Evolutionary conservation across 2,888 invertebrate species (phyloP).

Genomic region (Drosophila neotestacea): DNA sequence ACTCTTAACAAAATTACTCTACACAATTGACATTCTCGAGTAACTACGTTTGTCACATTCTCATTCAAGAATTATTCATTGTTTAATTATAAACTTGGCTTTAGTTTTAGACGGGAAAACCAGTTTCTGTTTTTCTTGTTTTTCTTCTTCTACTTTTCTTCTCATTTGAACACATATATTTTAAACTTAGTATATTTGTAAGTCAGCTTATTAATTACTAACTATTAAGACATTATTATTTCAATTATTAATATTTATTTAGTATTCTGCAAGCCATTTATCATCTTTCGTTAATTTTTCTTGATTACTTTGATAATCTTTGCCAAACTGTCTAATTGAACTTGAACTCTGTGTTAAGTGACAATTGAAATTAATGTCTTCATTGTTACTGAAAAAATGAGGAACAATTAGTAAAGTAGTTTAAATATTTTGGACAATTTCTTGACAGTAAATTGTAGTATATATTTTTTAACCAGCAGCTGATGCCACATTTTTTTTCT

Average conservation of each 20-base stretch:
- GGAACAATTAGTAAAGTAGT: slow-evolving; percentile 22
- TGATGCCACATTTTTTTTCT: slow-evolving; percentile 15
- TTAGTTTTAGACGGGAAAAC: neutral
- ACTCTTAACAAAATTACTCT: neutral
- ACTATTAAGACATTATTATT: neutral
- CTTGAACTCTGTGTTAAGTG: slow-evolving; percentile 72
- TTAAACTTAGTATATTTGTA: neutral
- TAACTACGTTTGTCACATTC: neutral
- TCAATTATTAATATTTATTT: neutral
- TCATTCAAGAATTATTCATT: slow-evolving; percentile 26
- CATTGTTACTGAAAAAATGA: slow-evolving; percentile 53
- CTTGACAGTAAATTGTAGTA: slow-evolving; percentile 5
- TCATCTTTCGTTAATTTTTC: neutral
- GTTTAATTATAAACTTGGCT: slow-evolving; percentile 6
- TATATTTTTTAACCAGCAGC: slow-evolving; percentile 1
- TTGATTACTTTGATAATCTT: slow-evolving; percentile 18
- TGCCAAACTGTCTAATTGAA: slow-evolving; percentile 51
- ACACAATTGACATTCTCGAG: slow-evolving; percentile 9
- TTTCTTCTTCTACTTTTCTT: neutral
- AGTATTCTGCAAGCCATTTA: neutral
- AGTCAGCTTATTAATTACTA: neutral
- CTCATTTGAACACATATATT: neutral
- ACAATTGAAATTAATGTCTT: slow-evolving; percentile 68
- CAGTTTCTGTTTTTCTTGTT: neutral
- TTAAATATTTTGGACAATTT: neutral